Percentiles rank a stretch among this genome's conserved stretches.
phyloP scores from a whole-genome alignment of 2,113 vertebrate genomes.

The Marcusenius ussheri region DNA sequence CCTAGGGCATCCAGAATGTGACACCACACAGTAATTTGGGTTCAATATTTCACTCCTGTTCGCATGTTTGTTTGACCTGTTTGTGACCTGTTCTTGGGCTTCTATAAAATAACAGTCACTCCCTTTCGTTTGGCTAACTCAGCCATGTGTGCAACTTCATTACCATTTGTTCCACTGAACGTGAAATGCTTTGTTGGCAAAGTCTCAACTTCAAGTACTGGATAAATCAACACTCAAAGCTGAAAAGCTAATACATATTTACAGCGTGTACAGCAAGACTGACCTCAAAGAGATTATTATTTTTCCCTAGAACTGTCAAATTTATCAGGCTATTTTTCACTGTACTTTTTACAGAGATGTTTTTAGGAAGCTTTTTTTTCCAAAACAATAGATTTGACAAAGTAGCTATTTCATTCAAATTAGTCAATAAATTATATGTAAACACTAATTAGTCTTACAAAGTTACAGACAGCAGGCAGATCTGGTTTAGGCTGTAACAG shows the following conservation, averaged over 20 bases:
- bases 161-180: background rate
- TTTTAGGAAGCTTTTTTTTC: slow-evolving; percentile 54
- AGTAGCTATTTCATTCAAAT: slow-evolving; percentile 74
- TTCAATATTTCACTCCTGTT: background rate
- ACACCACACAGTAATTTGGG: background rate
- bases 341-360: slow-evolving; percentile 41
- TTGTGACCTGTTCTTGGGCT: background rate
- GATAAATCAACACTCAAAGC: slow-evolving; percentile 22
- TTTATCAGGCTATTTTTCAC: slow-evolving; percentile 59
- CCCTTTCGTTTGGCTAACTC: background rate
- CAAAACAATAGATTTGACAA: slow-evolving; percentile 74
- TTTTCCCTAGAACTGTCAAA: slow-evolving; percentile 44
- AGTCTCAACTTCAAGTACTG: background rate
- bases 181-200: background rate
- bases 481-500: background rate
- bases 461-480: slow-evolving; percentile 55
- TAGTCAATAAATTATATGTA: slow-evolving; percentile 67
- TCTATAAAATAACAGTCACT: background rate
- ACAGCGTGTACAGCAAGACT: background rate
- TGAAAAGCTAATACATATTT: slow-evolving; percentile 31
- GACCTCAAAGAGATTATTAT: slow-evolving; percentile 4
- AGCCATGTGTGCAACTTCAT: background rate
- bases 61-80: background rate
- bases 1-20: background rate
- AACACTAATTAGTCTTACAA: slow-evolving; percentile 73